phyloP scores from a whole-genome alignment of 2,797 vertebrate genomes.

The Sternarchorhynchus goeldii region DNA sequence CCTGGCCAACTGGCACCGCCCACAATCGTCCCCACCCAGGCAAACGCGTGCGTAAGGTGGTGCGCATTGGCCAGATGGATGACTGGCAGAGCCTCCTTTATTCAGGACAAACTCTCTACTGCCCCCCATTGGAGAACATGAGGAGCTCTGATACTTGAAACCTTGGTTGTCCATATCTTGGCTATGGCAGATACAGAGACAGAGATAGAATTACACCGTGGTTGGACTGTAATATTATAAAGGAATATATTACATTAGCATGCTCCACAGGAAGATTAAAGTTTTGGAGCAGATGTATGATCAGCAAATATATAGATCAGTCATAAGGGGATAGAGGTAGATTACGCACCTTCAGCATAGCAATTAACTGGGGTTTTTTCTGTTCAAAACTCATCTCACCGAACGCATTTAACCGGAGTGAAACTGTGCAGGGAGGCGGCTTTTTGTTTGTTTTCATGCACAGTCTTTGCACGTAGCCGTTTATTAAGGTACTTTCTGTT shows the following conservation, averaged over 20 bases:
- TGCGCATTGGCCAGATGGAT: too few species aligned
- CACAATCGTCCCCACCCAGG: neutral
- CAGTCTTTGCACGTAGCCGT: conserved; percentile 28
- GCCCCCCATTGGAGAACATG: neutral
- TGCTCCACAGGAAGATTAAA: conserved; percentile 10
- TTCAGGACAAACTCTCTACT: too few species aligned
- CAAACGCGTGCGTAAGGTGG: neutral
- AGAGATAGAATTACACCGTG: neutral
- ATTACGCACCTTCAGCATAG: conserved; percentile 5
- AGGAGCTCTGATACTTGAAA: neutral
- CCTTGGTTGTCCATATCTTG: conserved; percentile 25
- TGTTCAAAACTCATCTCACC: neutral
- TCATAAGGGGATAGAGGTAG: conserved; percentile 24
- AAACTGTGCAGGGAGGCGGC: neutral
- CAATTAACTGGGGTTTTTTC: conserved; percentile 15
- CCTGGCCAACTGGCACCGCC: neutral
- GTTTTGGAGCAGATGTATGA: neutral
- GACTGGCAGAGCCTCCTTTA: too few species aligned
- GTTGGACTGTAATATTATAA: neutral
- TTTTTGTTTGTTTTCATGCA: neutral
- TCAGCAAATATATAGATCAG: conserved; percentile 23
- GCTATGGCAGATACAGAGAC: conserved; percentile 24
- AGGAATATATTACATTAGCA: conserved; percentile 1
- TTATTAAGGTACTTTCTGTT: conserved; percentile 37
- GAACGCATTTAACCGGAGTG: neutral